Evolutionary conservation across 1,140 invertebrate genomes (phyloP).

Genomic region (Platyura marginata): DNA sequence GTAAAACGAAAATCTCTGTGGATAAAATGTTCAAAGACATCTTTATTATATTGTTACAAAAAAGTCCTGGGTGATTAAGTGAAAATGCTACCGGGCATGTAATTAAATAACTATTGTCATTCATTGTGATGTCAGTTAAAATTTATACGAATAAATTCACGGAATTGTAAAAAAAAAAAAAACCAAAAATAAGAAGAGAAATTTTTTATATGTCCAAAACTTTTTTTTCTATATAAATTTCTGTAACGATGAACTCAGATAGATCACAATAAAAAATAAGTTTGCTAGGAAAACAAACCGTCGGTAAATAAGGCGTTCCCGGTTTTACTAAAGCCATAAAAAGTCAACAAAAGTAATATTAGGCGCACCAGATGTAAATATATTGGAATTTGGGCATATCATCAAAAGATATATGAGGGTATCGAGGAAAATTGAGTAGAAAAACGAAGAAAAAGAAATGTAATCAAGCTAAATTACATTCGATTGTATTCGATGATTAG

Average conservation of each 20-base stretch:
- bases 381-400: no score
- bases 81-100: background rate
- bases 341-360: background rate
- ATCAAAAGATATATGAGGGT: no score
- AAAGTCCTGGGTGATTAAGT: background rate
- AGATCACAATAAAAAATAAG: no score
- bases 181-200: background rate
- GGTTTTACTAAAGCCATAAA: background rate
- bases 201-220: background rate
- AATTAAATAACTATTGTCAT: background rate
- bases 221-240: no score
- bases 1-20: background rate
- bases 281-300: no score
- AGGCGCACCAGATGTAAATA: background rate
- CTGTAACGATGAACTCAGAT: no score
- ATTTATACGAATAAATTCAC: background rate
- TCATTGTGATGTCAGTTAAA: background rate
- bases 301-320: background rate
- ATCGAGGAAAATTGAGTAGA: background rate
- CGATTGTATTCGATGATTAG: no score
- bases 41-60: background rate
- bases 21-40: background rate
- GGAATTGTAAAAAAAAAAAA: background rate
- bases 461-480: background rate
- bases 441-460: background rate